phyloP scores from a whole-genome alignment of 2,113 vertebrate species.

The Peromyscus californicus region DNA sequence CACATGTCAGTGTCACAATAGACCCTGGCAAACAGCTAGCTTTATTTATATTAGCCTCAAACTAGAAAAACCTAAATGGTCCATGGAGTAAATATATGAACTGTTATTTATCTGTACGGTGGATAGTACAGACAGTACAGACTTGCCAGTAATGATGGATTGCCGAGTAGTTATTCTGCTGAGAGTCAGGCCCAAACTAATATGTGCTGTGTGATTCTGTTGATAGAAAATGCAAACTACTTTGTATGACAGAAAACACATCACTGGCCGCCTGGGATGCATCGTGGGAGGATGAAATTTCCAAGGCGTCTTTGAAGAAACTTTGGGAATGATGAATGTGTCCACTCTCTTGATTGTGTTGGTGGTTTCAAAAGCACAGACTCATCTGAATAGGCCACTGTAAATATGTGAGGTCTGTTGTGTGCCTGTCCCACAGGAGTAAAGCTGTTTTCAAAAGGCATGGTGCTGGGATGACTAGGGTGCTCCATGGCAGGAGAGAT shows the following conservation, averaged over 20 bases:
- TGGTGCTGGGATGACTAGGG: background rate
- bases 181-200: background rate
- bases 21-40: background rate
- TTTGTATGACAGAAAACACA: background rate
- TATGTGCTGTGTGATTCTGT: background rate
- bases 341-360: background rate
- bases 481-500: background rate
- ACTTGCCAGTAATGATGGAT: background rate
- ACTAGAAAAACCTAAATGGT: background rate
- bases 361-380: background rate
- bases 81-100: background rate
- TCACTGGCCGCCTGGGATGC: background rate
- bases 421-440: background rate
- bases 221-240: background rate
- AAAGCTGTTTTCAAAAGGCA: background rate
- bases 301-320: background rate
- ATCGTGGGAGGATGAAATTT: background rate
- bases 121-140: too few species aligned
- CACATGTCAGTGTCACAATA: background rate
- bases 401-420: background rate
- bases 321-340: background rate
- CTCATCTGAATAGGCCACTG: background rate
- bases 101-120: background rate
- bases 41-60: background rate
- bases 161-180: background rate